These are phyloP conservation scores for Dryococelus australis DNA, from an alignment of 2,888 invertebrate genomes.

Conservation along the genomic window DNA sequence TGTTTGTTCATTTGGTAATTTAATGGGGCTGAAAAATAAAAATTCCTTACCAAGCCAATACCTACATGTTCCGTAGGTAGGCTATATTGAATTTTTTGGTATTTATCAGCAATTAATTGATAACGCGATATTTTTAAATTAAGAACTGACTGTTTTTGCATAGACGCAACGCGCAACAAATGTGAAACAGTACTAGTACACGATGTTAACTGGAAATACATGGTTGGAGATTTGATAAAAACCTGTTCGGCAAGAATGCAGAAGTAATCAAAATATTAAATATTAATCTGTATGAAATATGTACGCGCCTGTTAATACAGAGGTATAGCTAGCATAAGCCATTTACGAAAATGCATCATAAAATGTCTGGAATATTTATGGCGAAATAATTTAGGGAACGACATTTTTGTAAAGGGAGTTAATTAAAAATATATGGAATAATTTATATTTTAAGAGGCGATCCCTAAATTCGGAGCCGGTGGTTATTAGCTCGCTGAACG, in stretches of 20 bases:
- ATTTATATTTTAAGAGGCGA: not conserved
- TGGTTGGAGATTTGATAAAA: too few relatives aligned
- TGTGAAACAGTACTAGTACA: not conserved
- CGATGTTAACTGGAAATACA: too few relatives aligned
- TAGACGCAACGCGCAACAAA: not conserved
- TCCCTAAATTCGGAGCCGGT: not conserved
- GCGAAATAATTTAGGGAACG: not conserved
- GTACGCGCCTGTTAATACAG: not conserved
- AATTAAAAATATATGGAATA: conserved; percentile 16
- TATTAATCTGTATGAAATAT: not conserved
- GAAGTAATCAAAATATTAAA: not conserved
- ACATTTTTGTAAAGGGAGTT: not conserved
- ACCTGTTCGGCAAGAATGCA: too few relatives aligned
- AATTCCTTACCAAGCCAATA: too few relatives aligned
- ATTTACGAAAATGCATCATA: not conserved
- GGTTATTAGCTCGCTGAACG: not conserved
- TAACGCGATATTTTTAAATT: too few relatives aligned
- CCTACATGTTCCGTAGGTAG: too few relatives aligned
- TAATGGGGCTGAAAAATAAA: too few relatives aligned
- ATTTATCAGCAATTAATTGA: too few relatives aligned
- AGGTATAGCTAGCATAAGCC: not conserved
- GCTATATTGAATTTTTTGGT: too few relatives aligned
- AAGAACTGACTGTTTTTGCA: too few relatives aligned
- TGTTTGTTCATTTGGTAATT: too few relatives aligned
- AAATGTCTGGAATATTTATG: not conserved